Evolutionary conservation across 2,888 invertebrate genomes (phyloP).

Genomic region (Helicoverpa assulta): DNA sequence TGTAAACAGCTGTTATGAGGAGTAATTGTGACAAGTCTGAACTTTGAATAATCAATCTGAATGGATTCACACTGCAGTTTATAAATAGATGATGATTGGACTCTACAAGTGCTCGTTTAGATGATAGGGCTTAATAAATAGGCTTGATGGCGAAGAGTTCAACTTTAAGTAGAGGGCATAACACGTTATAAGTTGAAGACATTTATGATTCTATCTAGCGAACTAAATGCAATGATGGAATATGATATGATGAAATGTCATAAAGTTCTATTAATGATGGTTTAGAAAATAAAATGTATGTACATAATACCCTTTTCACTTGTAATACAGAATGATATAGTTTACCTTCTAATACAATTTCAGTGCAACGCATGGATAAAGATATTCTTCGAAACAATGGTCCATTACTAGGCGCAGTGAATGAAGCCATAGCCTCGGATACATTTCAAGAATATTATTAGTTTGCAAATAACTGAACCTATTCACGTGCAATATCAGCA

Average conservation of each 20-base stretch:
- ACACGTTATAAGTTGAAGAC: background rate
- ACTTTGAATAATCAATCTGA: constrained; percentile 71
- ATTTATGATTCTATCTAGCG: background rate
- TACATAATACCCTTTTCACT: background rate
- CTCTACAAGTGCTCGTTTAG: constrained; percentile 31
- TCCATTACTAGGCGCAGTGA: constrained; percentile 40
- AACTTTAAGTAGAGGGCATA: background rate
- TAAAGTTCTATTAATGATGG: too few species aligned
- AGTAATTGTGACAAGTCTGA: constrained; percentile 80
- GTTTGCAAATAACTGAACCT: constrained; percentile 20
- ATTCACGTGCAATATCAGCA: constrained; percentile 3
- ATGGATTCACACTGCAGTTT: constrained; percentile 51
- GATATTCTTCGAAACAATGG: constrained; percentile 47
- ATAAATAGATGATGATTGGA: constrained; percentile 46
- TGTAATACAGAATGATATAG: constrained; percentile 8
- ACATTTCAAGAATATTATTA: constrained; percentile 39
- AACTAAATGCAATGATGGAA: too few species aligned
- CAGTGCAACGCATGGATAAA: constrained; percentile 22
- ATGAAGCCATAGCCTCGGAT: constrained; percentile 35
- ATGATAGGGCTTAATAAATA: constrained; percentile 18
- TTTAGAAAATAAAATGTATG: too few species aligned
- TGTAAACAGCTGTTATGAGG: constrained; percentile 81
- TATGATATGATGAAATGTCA: too few species aligned
- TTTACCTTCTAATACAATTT: constrained; percentile 35
- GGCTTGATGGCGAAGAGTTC: constrained; percentile 7